These are phyloP conservation scores for Cantharis flavilabris DNA, from an alignment of 2,888 invertebrate genomes.

Conservation along the genomic window DNA sequence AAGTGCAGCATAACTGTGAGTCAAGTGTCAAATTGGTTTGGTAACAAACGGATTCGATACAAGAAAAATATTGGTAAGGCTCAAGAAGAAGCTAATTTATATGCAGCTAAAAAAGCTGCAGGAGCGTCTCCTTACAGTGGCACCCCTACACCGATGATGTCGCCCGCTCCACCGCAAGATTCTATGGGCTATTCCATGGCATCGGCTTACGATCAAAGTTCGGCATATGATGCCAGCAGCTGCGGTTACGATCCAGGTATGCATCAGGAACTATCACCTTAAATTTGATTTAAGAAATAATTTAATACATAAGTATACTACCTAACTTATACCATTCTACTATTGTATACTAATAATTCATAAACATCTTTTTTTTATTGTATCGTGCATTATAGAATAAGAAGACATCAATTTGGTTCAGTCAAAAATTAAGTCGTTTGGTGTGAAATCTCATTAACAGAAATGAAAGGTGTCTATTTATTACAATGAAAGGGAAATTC, in stretches of 20 bases:
- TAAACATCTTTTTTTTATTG: conserved; percentile 29
- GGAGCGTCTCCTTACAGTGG: conserved; percentile 78
- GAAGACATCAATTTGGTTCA: conserved; percentile 17
- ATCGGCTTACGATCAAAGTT: conserved; percentile 88
- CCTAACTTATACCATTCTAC: conserved; percentile 37
- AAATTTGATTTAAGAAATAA: conserved; percentile 29
- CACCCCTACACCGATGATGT: conserved; percentile 94
- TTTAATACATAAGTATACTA: conserved; percentile 41
- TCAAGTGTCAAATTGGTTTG: conserved; percentile 99
- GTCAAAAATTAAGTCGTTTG: conserved; percentile 11
- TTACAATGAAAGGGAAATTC: not conserved
- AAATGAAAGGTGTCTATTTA: not conserved
- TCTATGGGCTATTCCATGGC: conserved; percentile 93
- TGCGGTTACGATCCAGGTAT: conserved; percentile 93
- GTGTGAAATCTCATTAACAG: conserved; percentile 1
- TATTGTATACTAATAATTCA: conserved; percentile 37
- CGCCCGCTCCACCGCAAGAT: conserved; percentile 89
- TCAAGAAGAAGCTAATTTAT: conserved; percentile 98
- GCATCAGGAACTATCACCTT: conserved; percentile 75
- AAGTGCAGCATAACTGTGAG: conserved; percentile 97
- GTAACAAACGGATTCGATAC: conserved; percentile 98
- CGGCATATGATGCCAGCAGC: conserved; percentile 85
- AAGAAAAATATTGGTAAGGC: conserved; percentile 99
- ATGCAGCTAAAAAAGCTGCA: conserved; percentile 97
- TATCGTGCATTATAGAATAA: conserved; percentile 36